These are phyloP conservation scores for Rotaria sp. DNA, from an alignment of 2,888 invertebrate species.

Conservation along the genomic window DNA sequence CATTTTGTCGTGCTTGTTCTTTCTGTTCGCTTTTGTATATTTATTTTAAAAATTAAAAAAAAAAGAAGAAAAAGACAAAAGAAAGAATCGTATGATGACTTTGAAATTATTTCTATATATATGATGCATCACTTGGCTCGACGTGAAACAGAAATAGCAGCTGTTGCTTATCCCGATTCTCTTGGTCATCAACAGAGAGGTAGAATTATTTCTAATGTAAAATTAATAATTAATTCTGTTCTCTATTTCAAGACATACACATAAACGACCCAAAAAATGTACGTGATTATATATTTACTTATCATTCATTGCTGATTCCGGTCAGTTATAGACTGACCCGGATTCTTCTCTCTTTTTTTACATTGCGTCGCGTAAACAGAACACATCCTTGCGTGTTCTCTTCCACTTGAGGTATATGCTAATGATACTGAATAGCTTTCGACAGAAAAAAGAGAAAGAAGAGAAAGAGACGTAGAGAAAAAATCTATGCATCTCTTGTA, in stretches of 20 bases:
- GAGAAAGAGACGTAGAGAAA: neutral
- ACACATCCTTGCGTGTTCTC: neutral
- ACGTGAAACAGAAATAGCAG: neutral
- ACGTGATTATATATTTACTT: neutral
- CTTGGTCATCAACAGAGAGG: neutral
- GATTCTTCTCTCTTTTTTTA: neutral
- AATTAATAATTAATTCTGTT: neutral
- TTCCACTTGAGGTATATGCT: neutral
- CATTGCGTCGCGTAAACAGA: neutral
- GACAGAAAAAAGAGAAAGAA: neutral
- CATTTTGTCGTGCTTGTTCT: neutral
- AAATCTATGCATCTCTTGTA: neutral
- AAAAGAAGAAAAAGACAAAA: neutral
- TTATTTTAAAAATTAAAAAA: neutral
- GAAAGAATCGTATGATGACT: neutral
- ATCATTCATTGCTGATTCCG: neutral
- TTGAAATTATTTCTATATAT: neutral
- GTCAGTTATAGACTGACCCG: neutral
- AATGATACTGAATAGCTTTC: neutral
- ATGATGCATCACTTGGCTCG: neutral
- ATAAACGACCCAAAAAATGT: neutral
- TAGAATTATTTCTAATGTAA: neutral
- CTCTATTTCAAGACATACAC: neutral
- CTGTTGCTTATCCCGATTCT: neutral
- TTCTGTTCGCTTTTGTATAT: neutral